Evolutionary conservation across 2,113 vertebrate species (phyloP).

Genomic region (Orthonyx spaldingii): DNA sequence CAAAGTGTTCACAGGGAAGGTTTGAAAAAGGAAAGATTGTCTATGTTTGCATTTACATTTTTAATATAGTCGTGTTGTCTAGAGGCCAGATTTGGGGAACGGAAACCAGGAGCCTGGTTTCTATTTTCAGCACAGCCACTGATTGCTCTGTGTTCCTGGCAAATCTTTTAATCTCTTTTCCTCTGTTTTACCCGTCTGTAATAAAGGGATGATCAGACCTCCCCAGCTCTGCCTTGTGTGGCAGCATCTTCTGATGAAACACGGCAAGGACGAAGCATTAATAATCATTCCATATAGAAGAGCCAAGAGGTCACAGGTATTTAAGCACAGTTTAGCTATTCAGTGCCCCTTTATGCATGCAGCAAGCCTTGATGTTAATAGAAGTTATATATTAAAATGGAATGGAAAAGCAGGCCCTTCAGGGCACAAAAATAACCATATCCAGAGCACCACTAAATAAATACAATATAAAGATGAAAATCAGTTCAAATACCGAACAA

Average conservation of each 20-base stretch:
- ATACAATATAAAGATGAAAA: slow-evolving; percentile 2
- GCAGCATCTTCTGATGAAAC: slow-evolving; percentile 4
- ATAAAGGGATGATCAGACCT: slow-evolving; percentile 36
- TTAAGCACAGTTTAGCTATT: not conserved
- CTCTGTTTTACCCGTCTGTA: slow-evolving; percentile 43
- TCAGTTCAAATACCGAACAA: slow-evolving; percentile 10
- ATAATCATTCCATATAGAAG: not conserved
- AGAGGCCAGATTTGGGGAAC: slow-evolving; percentile 33
- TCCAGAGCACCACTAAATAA: slow-evolving; percentile 1
- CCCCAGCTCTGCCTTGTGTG: not conserved
- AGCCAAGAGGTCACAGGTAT: not conserved
- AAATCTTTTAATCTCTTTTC: slow-evolving; percentile 62
- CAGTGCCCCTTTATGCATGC: not conserved
- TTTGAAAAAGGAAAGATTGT: not conserved
- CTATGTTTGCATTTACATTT: slow-evolving; percentile 45
- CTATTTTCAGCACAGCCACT: slow-evolving; percentile 44
- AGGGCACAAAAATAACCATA: slow-evolving; percentile 11
- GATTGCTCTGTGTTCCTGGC: slow-evolving; percentile 44
- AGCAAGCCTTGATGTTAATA: not conserved
- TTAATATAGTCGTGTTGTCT: slow-evolving; percentile 10
- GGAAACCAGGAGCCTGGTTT: slow-evolving; percentile 40
- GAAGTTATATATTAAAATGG: not conserved
- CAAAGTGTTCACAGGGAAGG: not conserved
- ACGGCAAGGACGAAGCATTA: not conserved
- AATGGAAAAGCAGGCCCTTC: not conserved